Conservation (phyloP, 2,888 invertebrate species). For the Dascillus cervinus region DNA sequence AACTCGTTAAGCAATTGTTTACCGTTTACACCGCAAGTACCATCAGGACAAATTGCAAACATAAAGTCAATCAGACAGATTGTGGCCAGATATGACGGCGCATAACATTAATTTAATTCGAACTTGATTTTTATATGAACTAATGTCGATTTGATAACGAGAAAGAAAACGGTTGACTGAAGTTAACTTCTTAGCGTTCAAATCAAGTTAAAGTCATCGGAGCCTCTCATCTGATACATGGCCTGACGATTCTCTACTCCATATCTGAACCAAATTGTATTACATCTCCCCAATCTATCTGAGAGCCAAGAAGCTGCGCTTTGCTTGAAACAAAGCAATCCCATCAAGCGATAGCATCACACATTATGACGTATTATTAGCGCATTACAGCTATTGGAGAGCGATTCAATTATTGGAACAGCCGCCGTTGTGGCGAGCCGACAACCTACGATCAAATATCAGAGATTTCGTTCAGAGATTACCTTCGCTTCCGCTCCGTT, state of each 20-base stretch:
- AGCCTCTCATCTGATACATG: conserved; percentile 19
- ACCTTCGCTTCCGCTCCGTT: conserved; percentile 7
- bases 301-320: conserved; percentile 32
- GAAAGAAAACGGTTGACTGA: too few species aligned
- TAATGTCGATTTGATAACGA: too few species aligned
- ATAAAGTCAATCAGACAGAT: too few species aligned
- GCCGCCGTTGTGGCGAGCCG: conserved; percentile 40
- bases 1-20: too few species aligned
- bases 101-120: too few species aligned
- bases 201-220: conserved; percentile 2
- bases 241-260: conserved; percentile 23
- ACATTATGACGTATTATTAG: conserved; percentile 47
- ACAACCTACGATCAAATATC: conserved; percentile 39
- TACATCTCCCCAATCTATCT: conserved; percentile 38
- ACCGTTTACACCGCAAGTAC: too few species aligned
- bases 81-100: too few species aligned
- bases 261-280: conserved; percentile 39
- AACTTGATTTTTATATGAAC: too few species aligned
- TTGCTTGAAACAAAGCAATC: conserved; percentile 43
- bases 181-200: neutral
- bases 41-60: too few species aligned
- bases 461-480: conserved; percentile 24
- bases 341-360: conserved; percentile 44
- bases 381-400: conserved; percentile 46
- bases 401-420: conserved; percentile 47